Evolutionary conservation across 2,113 vertebrate species (phyloP), one percentile per base, ranked within the genome.

Genomic region (Candoia aspera): DNA sequence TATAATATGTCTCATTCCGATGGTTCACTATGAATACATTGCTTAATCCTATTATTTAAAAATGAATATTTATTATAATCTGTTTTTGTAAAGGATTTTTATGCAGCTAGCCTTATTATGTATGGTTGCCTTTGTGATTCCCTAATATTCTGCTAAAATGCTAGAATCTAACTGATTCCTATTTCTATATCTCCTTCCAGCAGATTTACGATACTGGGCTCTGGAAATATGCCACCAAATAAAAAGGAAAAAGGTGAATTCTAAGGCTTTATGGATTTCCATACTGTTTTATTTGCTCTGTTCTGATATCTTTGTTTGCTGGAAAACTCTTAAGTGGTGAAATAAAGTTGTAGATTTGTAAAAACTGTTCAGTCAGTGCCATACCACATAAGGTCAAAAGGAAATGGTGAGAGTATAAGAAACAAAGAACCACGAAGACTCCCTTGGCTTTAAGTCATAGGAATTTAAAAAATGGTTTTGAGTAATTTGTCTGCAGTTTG

Each of bases 201-300:
- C 96, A 94, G 95, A 97, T 92, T 93, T 98, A 94, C 97, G 97
- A 94, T 97, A 95, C 49, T 98, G 98, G 98, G 93, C 96, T 94
- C 97, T 97, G 2, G 96, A 97, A 88, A 94, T 96, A 68, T 98
- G 97, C 90, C 92, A 96, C 60, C 96, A 95, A 94, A 95, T 98
- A 88, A 96, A 96, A 94, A 94, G 95, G 96, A 94, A 96, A 92
- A 97, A 98, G 98, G 98, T 98, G 97, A 95, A 93, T 42, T 60
- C 86, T 84, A 89, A 91, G 37, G 4, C 29, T 0, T 15, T 86
- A 59, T 5, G 19, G 17, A 86, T 91, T 85, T 94, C 64, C 59
- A 92, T 19, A 91, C 33, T 55, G 15, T 19, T 90, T 85, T 68
- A 53, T 8, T 86, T 73, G 19, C 9, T 62, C 9, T 94, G 93